Conservation (phyloP, 2,797 vertebrate genomes). For the Rhynchotus rufescens region DNA sequence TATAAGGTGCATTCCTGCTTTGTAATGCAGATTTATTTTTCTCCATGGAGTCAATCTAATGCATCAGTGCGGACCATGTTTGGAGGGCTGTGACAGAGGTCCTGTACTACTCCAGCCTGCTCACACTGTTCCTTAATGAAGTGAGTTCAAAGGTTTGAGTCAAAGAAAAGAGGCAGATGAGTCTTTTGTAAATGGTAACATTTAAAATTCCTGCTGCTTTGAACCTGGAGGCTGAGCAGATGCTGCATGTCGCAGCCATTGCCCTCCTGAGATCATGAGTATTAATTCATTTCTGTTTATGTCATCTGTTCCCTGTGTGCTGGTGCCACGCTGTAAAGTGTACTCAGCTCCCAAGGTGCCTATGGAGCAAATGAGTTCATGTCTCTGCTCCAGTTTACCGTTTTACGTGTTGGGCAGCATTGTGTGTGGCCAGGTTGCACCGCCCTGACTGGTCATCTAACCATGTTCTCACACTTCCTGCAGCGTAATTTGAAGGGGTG, state of each 20-base stretch:
- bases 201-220: neutral
- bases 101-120: neutral
- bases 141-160: neutral
- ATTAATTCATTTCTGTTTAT: neutral
- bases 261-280: neutral
- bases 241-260: neutral
- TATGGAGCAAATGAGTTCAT: neutral
- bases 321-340: neutral
- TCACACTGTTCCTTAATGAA: neutral
- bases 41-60: neutral
- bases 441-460: neutral
- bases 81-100: neutral
- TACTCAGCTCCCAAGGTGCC: neutral
- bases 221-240: constrained; percentile 3
- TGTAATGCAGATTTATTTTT: neutral
- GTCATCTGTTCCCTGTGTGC: neutral
- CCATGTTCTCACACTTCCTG: neutral
- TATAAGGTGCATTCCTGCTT: neutral
- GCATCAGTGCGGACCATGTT: neutral
- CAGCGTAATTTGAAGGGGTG: neutral
- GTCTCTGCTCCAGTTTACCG: neutral
- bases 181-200: neutral
- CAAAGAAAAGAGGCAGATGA: neutral
- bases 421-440: neutral
- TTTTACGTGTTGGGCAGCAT: neutral